phyloP scores from a whole-genome alignment of 2,888 invertebrate genomes.

The Erebia ligea region DNA sequence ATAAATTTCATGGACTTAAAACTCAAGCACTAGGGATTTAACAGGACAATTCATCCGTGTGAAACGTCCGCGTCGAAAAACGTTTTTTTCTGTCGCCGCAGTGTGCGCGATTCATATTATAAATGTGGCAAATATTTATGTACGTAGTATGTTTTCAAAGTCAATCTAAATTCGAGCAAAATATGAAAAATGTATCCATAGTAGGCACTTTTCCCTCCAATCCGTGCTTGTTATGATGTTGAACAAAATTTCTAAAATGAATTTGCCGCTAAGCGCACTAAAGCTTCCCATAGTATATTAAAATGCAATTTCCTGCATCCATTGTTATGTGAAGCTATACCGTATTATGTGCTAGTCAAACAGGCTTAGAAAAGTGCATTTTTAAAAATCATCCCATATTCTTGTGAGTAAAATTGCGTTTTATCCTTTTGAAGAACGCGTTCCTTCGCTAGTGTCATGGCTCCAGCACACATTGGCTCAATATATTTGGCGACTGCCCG shows the following conservation, averaged over 20 bases:
- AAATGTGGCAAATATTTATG: not conserved
- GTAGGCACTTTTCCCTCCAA: not conserved
- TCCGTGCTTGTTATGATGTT: slow-evolving; percentile 24
- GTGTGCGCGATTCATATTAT: not conserved
- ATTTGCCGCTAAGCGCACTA: slow-evolving; percentile 40
- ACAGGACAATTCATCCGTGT: too few species aligned
- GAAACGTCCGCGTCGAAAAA: too few species aligned
- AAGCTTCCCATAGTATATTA: slow-evolving; percentile 38
- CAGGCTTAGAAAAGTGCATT: slow-evolving; percentile 2
- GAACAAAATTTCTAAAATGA: slow-evolving; percentile 42
- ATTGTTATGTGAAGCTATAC: slow-evolving; percentile 42
- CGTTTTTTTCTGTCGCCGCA: too few species aligned
- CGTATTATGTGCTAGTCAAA: not conserved
- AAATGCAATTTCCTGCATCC: slow-evolving; percentile 50
- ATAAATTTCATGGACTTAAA: too few species aligned
- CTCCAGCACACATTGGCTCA: too few species aligned
- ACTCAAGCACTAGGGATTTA: too few species aligned
- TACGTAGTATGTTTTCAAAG: too few species aligned
- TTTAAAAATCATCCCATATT: not conserved
- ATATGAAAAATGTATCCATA: not conserved
- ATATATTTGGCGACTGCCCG: too few species aligned
- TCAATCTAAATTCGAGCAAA: not conserved
- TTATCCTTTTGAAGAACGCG: too few species aligned
- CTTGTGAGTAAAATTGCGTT: not conserved
- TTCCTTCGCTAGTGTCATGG: too few species aligned